phyloP scores from a whole-genome alignment of 1,140 invertebrate species.

The Brachionus plicatilis region DNA sequence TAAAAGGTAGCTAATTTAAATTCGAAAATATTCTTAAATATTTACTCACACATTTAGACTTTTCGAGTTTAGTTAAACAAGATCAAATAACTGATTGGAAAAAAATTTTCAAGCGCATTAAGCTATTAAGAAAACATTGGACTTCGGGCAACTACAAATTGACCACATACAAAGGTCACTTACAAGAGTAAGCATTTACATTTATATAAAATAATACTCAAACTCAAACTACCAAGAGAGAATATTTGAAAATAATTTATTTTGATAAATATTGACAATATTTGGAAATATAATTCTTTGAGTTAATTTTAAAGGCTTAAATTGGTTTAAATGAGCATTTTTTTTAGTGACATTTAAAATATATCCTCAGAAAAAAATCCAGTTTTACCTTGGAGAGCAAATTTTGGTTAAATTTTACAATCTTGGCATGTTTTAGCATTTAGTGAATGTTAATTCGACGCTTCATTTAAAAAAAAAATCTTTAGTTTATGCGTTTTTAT shows the following conservation, averaged over 20 bases:
- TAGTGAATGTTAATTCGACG: slow-evolving; percentile 1
- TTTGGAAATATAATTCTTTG: background rate
- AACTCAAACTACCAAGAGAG: background rate
- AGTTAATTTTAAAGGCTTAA: background rate
- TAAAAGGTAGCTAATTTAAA: slow-evolving; percentile 33
- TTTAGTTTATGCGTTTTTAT: background rate
- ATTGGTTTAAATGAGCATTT: background rate
- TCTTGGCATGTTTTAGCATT: slow-evolving; percentile 14
- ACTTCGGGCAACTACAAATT: slow-evolving; percentile 4
- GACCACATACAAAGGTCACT: slow-evolving; percentile 25
- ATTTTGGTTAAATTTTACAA: background rate
- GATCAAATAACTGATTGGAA: slow-evolving; percentile 12
- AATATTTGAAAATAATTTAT: background rate
- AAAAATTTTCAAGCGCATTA: slow-evolving; percentile 8
- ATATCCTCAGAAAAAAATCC: background rate
- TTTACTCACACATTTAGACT: background rate
- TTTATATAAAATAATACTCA: background rate
- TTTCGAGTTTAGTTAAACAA: background rate
- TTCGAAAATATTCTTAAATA: background rate
- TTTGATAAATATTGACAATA: background rate
- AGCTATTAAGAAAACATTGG: slow-evolving; percentile 31
- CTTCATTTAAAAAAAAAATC: background rate
- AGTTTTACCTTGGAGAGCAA: background rate
- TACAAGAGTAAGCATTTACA: slow-evolving; percentile 10
- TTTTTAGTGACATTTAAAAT: background rate